Evolutionary conservation across 1,140 invertebrate genomes (phyloP), one percentile per base, ranked within the genome.

Genomic region (Elymnias hypermnestra): DNA sequence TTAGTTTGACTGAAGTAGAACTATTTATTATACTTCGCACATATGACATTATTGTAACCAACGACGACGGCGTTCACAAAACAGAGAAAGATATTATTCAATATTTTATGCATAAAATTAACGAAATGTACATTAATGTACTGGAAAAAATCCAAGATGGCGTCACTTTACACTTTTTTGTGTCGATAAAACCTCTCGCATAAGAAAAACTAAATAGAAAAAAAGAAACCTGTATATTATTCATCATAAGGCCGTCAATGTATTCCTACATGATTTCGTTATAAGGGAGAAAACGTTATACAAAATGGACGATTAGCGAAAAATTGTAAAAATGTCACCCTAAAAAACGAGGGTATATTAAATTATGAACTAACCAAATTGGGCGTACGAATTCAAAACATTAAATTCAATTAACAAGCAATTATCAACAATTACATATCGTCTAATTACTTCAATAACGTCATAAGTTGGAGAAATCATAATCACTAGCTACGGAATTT

Each of bases 301-400:
- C 37, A 57, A 64, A 63, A 68, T 68, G 62, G 59, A 70, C 57
- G 51, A 62, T 59, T 53, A 63, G 57, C 10, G 49, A 61, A 65
- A 61, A 58, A 47, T 60, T 63, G 43, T 54, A 54, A 57, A 57
- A 36, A 25, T 23, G 18, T 44, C 25, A 44, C 10, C 42, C 36
- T 26, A 29, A 39, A 5, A 43, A 43, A 29, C 41, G 13, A 33
- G 28, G 15, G 28, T 21, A 17, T 42, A 43, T 23, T 35, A n/a
- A 18, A 13, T 4, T 35, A 18, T 7, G 13, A 4, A 5, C 10
- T 42, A 5, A 21, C 17, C 13, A 10, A 19, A 10, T 18, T 19
- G 12, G 41, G 41, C 41, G 41, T 33, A 35, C 28, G 28, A 35
- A 18, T 4, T 17, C 2, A 17, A 9, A 2, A 18, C 14, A 35